These are phyloP conservation scores for Ctenomys sociabilis DNA, from an alignment of 2,113 vertebrate species.

Conservation along the genomic window DNA sequence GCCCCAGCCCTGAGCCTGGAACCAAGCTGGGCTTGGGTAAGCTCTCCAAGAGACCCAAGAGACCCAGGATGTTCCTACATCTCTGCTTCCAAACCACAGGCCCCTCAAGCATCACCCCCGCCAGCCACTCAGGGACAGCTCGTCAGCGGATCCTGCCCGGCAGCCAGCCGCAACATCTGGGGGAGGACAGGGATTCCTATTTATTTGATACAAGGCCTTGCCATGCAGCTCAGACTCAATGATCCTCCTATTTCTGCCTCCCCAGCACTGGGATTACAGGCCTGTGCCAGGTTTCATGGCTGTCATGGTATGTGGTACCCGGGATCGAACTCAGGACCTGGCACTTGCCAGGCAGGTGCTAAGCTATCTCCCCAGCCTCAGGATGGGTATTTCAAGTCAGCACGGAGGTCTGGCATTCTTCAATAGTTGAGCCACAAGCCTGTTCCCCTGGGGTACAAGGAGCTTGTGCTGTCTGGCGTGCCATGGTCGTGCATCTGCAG, in stretches of 20 bases:
- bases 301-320: no score
- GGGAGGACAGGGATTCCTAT: background rate
- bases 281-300: no score
- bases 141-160: background rate
- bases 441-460: background rate
- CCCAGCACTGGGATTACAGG: no score
- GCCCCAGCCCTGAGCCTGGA: background rate
- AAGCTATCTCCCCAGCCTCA: background rate
- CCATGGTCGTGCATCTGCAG: fast-evolving
- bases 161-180: background rate
- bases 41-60: background rate
- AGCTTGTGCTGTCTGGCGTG: background rate
- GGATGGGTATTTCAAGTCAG: background rate
- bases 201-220: no score
- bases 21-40: background rate
- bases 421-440: background rate
- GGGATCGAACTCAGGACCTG: no score
- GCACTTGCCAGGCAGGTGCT: no score
- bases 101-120: background rate
- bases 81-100: background rate
- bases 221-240: no score
- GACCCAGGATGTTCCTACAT: background rate
- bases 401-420: background rate
- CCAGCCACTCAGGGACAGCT: background rate
- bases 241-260: no score